Percentiles rank a stretch among this genome's conserved stretches.
phyloP scores from a whole-genome alignment of 2,113 vertebrate species.

The Poecilia latipinna region DNA sequence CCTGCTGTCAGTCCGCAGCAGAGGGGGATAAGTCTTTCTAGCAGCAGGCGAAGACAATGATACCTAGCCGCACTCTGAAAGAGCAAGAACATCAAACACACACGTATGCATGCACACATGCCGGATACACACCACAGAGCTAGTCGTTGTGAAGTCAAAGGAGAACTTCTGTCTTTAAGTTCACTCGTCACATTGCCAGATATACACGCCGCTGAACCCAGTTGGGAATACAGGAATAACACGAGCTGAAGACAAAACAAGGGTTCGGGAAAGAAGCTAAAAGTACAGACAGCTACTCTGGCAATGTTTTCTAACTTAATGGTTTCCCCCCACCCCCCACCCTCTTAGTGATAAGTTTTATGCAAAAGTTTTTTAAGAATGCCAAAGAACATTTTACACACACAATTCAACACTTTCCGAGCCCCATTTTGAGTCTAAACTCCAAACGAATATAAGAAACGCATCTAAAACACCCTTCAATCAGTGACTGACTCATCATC shows the following conservation, averaged over 20 bases:
- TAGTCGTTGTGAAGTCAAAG: conserved; percentile 47
- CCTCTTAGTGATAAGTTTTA: not conserved
- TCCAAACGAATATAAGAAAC: no score
- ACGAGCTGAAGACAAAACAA: conserved; percentile 24
- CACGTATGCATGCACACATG: conserved; percentile 17
- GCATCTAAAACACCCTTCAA: not conserved
- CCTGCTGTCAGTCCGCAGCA: conserved; percentile 54
- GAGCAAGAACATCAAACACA: conserved; percentile 45
- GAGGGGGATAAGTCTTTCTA: conserved; percentile 57
- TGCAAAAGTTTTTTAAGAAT: not conserved
- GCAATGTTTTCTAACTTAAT: conserved; percentile 19
- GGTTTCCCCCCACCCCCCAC: no score
- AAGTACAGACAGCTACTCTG: conserved; percentile 10
- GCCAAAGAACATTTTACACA: not conserved
- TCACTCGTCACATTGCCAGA: conserved; percentile 34
- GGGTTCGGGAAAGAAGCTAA: conserved; percentile 22
- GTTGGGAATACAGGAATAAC: conserved; percentile 40
- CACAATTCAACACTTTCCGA: not conserved
- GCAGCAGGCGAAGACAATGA: conserved; percentile 54
- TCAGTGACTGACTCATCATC: not conserved
- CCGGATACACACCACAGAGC: conserved; percentile 43
- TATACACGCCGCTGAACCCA: conserved; percentile 33
- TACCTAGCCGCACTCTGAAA: conserved; percentile 26
- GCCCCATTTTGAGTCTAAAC: not conserved
- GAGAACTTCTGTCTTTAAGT: conserved; percentile 47